Evolutionary conservation across 2,888 invertebrate genomes (phyloP), one percentile per base, ranked within the genome.

Genomic region (Orgyia antiqua): DNA sequence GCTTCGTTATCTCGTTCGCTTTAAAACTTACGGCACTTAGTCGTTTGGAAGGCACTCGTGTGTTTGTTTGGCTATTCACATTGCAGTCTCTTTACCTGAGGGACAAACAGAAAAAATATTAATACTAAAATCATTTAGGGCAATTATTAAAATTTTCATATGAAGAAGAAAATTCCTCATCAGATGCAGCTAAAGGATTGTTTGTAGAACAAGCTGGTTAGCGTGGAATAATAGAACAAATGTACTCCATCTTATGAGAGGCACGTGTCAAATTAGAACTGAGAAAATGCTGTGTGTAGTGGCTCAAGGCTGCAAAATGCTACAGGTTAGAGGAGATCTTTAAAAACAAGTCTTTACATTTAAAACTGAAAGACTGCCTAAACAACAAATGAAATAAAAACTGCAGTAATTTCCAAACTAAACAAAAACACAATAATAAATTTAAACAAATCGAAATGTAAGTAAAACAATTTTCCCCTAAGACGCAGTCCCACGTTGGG

Each of bases 31-130:
- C 40, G 73, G 70, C 73, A 74, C 75, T 65, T 42, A 48, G 45
- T 53, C 51, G 53, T 49, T 53, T 46, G 36, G 36, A 74, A 75
- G 76, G 76, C 75, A 76, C 76, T 75, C 45, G 58, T 50, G 69
- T 64, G 64, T 68, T 59, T 51, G 51, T 45, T 37, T 36, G 56
- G 51, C 55, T 41, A 50, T 65, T 80, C 60, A 80, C 77, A 78
- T 78, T 36, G 53, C 77, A 66, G 64, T 65, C 51, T 45, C 51
- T 55, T 54, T 75, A 79, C 70, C 80, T 82, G 76, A 0, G 33
- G 29, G 55, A 43, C 21, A 61, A 41, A 43, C 10, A 58, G 36
- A 49, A 34, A 0, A 2, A 3, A 5, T 5, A 19, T 19, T 19
- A 19, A 19, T 19, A 19, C 6, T 19, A 7, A 18, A 18, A 18